These are phyloP conservation scores for Lepidocyrtoides sp. DNA, from an alignment of 2,888 invertebrate genomes.

Conservation along the genomic window DNA sequence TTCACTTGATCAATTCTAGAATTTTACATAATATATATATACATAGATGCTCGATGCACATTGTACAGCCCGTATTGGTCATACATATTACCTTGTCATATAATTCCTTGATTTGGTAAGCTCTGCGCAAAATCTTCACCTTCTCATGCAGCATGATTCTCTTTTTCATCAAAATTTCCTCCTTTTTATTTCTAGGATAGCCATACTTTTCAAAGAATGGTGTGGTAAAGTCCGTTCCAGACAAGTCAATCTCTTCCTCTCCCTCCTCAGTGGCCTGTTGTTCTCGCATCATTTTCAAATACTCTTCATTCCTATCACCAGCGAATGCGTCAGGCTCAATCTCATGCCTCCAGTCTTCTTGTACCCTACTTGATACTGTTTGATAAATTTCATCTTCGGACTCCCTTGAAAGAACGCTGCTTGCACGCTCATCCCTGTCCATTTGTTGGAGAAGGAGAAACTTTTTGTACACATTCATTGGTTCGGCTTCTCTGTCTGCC, in stretches of 20 bases:
- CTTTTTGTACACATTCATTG: conserved; percentile 80
- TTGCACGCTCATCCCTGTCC: conserved; percentile 78
- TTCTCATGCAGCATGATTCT: conserved; percentile 83
- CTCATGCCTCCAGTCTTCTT: conserved; percentile 84
- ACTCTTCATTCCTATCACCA: conserved; percentile 78
- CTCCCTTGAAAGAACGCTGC: conserved; percentile 76
- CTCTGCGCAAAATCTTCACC: conserved; percentile 80
- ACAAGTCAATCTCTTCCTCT: conserved; percentile 80
- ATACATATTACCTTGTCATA: conserved; percentile 64
- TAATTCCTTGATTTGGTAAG: conserved; percentile 75
- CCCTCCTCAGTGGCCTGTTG: conserved; percentile 52
- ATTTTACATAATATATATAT: no score
- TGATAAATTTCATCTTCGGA: conserved; percentile 83
- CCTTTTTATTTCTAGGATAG: conserved; percentile 77
- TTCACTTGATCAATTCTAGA: no score
- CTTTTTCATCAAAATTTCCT: conserved; percentile 83
- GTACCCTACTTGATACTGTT: conserved; percentile 82
- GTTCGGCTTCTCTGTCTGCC: conserved; percentile 79
- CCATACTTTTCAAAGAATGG: conserved; percentile 85
- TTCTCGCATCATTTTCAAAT: conserved; percentile 69
- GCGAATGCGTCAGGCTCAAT: conserved; percentile 82
- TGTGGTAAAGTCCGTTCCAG: conserved; percentile 82
- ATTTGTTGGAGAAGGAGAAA: conserved; percentile 79
- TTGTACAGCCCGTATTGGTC: no score
- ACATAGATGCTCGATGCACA: no score